These are phyloP conservation scores for Cynodonichthys magdalenae DNA, from an alignment of 2,797 vertebrate species.

Conservation along the genomic window DNA sequence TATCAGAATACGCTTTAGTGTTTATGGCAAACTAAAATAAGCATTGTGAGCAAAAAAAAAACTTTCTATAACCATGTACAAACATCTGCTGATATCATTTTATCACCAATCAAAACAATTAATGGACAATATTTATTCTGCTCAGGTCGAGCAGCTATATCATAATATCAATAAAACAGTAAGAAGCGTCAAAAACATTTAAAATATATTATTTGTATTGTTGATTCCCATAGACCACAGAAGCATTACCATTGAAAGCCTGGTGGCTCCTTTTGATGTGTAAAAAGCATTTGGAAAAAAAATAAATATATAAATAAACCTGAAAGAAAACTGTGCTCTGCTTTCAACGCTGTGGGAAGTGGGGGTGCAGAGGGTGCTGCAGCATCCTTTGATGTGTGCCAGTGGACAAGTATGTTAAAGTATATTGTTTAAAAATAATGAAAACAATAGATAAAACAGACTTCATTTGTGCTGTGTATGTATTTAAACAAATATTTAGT, in stretches of 20 bases:
- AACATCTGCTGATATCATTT: slow-evolving; percentile 80
- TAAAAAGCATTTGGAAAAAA: slow-evolving; percentile 58
- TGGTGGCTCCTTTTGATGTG: slow-evolving; percentile 54
- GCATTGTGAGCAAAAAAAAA: slow-evolving; percentile 54
- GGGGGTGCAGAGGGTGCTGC: no score
- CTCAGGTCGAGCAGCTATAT: slow-evolving; percentile 75
- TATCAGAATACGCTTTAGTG: slow-evolving; percentile 58
- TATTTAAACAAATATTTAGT: no score
- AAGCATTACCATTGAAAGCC: slow-evolving; percentile 57
- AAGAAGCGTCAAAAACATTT: slow-evolving; percentile 80
- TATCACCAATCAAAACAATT: slow-evolving; percentile 79
- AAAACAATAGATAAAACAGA: no score
- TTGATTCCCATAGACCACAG: slow-evolving; percentile 63
- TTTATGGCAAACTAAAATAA: slow-evolving; percentile 57
- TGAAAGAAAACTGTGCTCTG: no score
- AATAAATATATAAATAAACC: slow-evolving; percentile 45
- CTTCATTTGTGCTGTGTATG: no score
- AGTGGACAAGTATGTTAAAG: no score
- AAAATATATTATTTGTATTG: slow-evolving; percentile 76
- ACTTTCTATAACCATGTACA: slow-evolving; percentile 73
- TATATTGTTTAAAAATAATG: no score
- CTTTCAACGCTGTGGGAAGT: no score
- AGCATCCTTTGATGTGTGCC: no score
- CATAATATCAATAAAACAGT: slow-evolving; percentile 82
- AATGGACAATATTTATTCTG: slow-evolving; percentile 79